A percentile compares a stretch with the other conserved stretches of the same genome.
Conservation (phyloP, 2,113 vertebrate species). For the Chascanopsetta lugubris region DNA sequence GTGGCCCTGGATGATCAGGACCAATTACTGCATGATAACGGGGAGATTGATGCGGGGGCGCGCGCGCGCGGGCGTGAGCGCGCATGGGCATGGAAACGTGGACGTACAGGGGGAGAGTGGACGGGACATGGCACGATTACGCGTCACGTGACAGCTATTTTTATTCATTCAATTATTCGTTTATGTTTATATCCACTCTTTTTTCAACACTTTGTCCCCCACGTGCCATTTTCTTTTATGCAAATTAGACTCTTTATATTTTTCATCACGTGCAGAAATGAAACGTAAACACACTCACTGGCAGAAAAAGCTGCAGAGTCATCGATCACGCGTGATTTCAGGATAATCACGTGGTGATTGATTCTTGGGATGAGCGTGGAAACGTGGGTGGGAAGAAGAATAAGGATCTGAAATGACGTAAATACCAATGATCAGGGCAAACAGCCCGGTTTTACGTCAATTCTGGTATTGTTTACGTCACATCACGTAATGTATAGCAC, state of each 20-base stretch:
- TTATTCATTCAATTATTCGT: too few species aligned
- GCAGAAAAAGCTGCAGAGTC: too few species aligned
- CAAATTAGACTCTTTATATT: neutral
- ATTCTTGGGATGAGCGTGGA: too few species aligned
- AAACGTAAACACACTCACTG: too few species aligned
- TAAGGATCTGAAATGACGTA: too few species aligned
- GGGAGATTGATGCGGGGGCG: slow-evolving; percentile 67
- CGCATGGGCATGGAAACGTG: slow-evolving; percentile 21
- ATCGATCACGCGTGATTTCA: too few species aligned
- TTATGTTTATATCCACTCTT: too few species aligned
- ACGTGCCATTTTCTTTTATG: neutral
- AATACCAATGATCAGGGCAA: too few species aligned
- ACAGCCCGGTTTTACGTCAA: too few species aligned
- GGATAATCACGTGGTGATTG: too few species aligned
- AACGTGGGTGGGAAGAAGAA: too few species aligned
- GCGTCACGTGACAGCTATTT: neutral
- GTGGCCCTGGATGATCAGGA: slow-evolving; percentile 78
- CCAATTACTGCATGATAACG: slow-evolving; percentile 78
- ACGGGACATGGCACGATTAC: neutral
- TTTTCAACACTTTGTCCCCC: neutral
- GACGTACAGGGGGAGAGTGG: neutral
- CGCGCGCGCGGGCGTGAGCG: slow-evolving; percentile 29
- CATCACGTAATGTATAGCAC: too few species aligned
- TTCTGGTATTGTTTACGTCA: slow-evolving; percentile 5
- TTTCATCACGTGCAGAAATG: neutral